Base-by-base conservation (phyloP, 2,888 invertebrate genomes). In the Lepidocyrtinus sp. region DNA sequence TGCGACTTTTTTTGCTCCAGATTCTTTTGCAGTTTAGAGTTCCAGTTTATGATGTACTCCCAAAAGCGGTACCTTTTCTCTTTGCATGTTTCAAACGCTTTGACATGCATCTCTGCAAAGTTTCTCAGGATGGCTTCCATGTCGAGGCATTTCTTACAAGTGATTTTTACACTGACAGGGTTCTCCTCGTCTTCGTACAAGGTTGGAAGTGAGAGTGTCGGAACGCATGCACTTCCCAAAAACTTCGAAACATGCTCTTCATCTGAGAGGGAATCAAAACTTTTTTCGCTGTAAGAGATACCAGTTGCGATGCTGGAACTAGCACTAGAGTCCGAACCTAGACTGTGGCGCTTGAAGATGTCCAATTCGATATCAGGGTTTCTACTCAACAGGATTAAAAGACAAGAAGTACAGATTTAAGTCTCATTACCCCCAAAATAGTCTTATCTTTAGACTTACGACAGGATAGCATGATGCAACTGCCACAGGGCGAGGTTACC, bases 131-230 rank as follows among this genome's bases (percentile, higher is more conserved):
- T 63, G 15, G 24, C 61, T 22, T 76, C 75, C 70, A 76, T 76
- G 9, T 76, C 69, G 0, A 76, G 64, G 50, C 75, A 76, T 17
- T 76, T 76, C 26, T 25, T 70, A 24, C 75, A 76, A 19, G 21
- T 76, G 22, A 76, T 76, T 21, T 69, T 76, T 1, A 76, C 75
- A 27, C 64, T 70, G 36, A 70, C 70, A 3, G 75, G 75, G 26
- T 76, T 69, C 22, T 76, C 75, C 24, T 70, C 75, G 45, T 76
- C 75, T 27, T 76, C 70, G 19, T 76, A 76, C 22, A 76, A 70
- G 22, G 61, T 76, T 27, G 75, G 75, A 17, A 76, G 26, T 2
- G 75, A 76, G 2, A 76, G 64, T 55, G 69, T 76, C 2, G 75
- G 75, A 15, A 75, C 61, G 55, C 55, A 5, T 2, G 55, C 3